Evolutionary conservation across 2,113 vertebrate genomes (phyloP).

Genomic region (Gavia stellata): DNA sequence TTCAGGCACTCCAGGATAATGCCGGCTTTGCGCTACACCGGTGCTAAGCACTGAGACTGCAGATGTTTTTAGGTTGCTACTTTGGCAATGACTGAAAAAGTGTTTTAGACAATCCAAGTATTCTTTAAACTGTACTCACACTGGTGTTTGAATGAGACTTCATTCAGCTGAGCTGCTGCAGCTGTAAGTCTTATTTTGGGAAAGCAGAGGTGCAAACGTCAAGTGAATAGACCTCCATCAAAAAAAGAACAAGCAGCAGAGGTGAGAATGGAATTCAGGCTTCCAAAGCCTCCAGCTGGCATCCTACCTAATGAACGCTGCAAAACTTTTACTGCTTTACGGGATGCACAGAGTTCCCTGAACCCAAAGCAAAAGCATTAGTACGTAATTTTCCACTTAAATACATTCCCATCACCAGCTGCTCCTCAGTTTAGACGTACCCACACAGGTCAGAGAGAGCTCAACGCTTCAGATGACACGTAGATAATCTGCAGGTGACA

Average conservation of each 20-base stretch:
- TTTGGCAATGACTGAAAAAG: neutral
- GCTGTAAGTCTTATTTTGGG: neutral
- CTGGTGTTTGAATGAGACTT: accelerated
- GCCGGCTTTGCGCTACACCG: neutral
- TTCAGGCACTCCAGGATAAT: neutral
- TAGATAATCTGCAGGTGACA: accelerated
- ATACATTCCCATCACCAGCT: neutral
- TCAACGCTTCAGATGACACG: accelerated
- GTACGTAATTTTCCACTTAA: neutral
- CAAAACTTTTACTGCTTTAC: neutral
- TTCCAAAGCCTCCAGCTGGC: neutral
- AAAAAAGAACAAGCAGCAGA: neutral
- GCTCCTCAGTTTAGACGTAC: accelerated
- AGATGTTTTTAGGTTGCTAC: neutral
- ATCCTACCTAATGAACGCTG: neutral
- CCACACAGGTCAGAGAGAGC: neutral
- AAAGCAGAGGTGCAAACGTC: neutral
- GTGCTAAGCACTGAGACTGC: neutral
- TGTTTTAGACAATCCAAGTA: neutral
- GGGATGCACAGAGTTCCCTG: neutral
- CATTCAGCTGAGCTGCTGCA: neutral
- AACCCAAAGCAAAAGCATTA: neutral
- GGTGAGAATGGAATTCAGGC: neutral
- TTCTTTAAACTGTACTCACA: neutral
- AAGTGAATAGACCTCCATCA: neutral